These are phyloP conservation scores for Hexactinellida sp. DNA, from an alignment of 37 sponge, comb jelly and placozoan species.

Conservation along the genomic window DNA sequence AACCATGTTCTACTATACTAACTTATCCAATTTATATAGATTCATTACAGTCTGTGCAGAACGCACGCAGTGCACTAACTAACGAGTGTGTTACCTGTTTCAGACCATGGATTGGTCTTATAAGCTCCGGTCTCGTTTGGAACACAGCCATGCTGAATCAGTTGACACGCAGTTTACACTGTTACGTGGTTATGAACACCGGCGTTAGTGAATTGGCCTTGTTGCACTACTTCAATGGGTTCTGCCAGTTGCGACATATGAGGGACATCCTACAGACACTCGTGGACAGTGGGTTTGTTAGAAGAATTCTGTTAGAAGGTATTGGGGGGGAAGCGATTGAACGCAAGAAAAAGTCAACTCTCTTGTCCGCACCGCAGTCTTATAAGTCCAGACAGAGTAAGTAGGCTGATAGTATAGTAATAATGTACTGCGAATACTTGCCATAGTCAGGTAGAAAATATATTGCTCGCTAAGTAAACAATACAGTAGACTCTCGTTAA, in stretches of 20 bases:
- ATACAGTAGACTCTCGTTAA: no score
- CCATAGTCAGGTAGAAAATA: no score
- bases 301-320: not conserved
- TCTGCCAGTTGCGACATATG: not conserved
- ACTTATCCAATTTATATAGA: not conserved
- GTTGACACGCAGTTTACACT: not conserved
- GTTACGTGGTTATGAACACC: not conserved
- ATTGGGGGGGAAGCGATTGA: not conserved
- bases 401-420: no score
- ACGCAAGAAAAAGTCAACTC: not conserved
- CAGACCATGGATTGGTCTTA: not conserved
- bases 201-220: not conserved
- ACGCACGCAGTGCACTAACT: not conserved
- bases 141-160: not conserved
- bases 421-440: no score
- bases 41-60: not conserved
- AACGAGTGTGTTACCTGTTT: not conserved
- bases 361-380: not conserved
- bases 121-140: not conserved
- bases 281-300: not conserved
- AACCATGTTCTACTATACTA: no score
- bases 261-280: not conserved
- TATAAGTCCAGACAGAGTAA: not conserved
- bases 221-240: not conserved
- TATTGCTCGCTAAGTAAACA: no score